Evolutionary conservation across 2,888 invertebrate species (phyloP).

Genomic region (Tuta absoluta): DNA sequence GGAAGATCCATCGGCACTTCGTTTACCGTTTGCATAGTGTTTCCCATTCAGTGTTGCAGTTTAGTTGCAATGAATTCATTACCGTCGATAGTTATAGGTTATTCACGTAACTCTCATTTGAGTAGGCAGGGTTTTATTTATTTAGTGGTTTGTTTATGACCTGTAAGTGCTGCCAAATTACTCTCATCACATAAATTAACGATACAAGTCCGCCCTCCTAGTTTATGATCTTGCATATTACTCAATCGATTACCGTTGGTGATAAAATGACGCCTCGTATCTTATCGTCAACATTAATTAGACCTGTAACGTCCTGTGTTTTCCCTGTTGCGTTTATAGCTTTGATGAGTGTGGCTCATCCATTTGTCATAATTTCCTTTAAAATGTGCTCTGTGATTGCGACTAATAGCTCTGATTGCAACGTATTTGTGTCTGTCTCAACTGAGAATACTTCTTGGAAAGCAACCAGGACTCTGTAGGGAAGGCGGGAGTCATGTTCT

Average conservation of each 20-base stretch:
- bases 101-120: not conserved
- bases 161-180: not conserved
- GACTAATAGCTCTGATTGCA: constrained; percentile 42
- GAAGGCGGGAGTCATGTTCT: constrained; percentile 58
- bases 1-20: constrained; percentile 47
- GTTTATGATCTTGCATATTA: constrained; percentile 11
- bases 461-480: constrained; percentile 56
- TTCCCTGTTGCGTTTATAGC: constrained; percentile 8
- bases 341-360: constrained; percentile 9
- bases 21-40: constrained; percentile 43
- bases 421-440: constrained; percentile 39
- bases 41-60: constrained; percentile 41
- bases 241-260: constrained; percentile 7
- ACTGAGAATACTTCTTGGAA: constrained; percentile 54
- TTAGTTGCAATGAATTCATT: constrained; percentile 7
- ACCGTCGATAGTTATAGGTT: not conserved
- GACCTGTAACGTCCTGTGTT: constrained; percentile 1
- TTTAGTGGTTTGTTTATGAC: not conserved
- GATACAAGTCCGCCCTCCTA: not conserved
- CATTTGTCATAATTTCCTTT: constrained; percentile 30
- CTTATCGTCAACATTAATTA: constrained; percentile 10
- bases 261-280: not conserved
- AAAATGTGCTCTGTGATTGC: constrained; percentile 27
- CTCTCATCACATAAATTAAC: not conserved
- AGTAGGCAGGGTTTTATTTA: constrained; percentile 6